Evolutionary conservation across 2,888 invertebrate species (phyloP), one percentile per base, ranked within the genome.

Genomic region (Apotomis betuletana): DNA sequence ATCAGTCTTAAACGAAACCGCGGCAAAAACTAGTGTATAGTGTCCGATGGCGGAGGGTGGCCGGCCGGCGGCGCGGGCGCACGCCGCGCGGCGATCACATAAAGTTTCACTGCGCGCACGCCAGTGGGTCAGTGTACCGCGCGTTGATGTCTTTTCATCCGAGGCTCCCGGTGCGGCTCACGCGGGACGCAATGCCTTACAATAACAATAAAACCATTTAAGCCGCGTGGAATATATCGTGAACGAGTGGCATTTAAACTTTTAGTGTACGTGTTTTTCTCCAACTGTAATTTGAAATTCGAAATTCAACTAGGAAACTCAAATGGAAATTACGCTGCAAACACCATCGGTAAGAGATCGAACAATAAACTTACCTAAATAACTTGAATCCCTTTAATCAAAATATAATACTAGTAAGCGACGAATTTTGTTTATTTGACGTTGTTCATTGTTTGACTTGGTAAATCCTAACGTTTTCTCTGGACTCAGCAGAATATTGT

Each of bases 111-210:
- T 54, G 72, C 69, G 65, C 59, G 55, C 70, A 12, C 46, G 63
- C 70, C 78, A 84, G 80, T 85, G 78, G 86, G 85, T 85, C 82
- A 85, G 77, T 83, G 79, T 74, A 61, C 58, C 83, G 80, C 83
- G 81, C 85, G 87, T 86, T 83, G 81, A 87, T 84, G 84, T 87
- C 84, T 86, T 87, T 85, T 84, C 81, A 84, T 83, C 64, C 76
- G 75, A 76, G 77, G 76, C 75, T 76, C 74, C 74, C 65, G 65
- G 55, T n/a, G 44, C 64, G 54, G 27, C 5, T 12, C 5, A 58
- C 49, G 49, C 41, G 5, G 9, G 49, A 8, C 10, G 9, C 12
- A 6, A 44, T 44, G 0, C 44, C 6, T 44, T 44, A 49, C 9
- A 49, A 49, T 49, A 49, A 27, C 27, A 49, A 49, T 10, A 9